Percentiles rank a stretch among this genome's conserved stretches.
phyloP scores from a whole-genome alignment of 2,888 invertebrate genomes.

The Epinotia nisella region DNA sequence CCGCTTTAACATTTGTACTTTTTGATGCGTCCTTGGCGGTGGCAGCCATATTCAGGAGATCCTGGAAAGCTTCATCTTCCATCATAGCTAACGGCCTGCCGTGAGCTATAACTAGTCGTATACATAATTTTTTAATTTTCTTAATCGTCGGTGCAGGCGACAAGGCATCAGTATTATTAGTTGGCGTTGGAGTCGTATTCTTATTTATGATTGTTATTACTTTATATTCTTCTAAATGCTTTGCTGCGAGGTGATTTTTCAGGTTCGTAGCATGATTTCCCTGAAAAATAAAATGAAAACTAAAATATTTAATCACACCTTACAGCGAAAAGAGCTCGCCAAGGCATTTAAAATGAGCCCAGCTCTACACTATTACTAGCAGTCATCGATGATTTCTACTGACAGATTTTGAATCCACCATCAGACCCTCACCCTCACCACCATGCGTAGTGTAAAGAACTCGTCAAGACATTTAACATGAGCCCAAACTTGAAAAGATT shows the following conservation, averaged over 20 bases:
- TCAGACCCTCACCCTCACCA: too few species aligned
- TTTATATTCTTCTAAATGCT: background rate
- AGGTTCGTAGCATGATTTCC: background rate
- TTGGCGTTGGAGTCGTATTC: background rate
- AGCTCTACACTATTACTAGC: background rate
- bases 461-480: too few species aligned
- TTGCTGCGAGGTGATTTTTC: background rate
- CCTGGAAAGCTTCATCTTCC: constrained; percentile 11
- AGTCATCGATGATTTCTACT: too few species aligned
- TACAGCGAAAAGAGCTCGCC: background rate
- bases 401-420: too few species aligned
- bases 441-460: too few species aligned
- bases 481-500: too few species aligned
- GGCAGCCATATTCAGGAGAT: background rate
- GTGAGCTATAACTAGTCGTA: constrained; percentile 1
- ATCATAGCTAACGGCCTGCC: constrained; percentile 17
- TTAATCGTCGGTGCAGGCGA: background rate
- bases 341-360: background rate
- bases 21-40: background rate
- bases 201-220: background rate
- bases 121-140: background rate
- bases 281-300: background rate
- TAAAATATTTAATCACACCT: background rate
- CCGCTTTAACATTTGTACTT: background rate
- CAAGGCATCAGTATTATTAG: background rate